Evolutionary conservation across 2,113 vertebrate genomes (phyloP).

Genomic region (Cynopterus brachyotis): DNA sequence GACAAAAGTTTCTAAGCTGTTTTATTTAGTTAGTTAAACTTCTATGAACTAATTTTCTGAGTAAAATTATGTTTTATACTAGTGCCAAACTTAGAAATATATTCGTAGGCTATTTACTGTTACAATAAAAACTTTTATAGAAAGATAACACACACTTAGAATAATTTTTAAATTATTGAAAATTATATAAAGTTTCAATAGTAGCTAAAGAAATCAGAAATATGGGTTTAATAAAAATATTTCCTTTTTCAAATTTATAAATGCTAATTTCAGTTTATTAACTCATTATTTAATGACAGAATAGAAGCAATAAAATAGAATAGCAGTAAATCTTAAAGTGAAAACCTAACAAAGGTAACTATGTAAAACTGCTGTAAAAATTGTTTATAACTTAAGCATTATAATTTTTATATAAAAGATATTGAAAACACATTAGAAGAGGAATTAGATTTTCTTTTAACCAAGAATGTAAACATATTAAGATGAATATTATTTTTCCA

Average conservation of each 20-base stretch:
- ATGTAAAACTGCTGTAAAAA: neutral
- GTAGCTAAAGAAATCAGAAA: neutral
- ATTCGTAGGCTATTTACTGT: neutral
- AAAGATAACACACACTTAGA: neutral
- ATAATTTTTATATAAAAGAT: neutral
- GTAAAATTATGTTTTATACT: neutral
- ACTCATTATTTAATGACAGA: neutral
- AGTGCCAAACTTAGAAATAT: neutral
- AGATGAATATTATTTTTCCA: neutral
- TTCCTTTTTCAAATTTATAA: neutral
- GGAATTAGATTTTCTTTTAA: neutral
- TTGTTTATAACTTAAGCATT: neutral
- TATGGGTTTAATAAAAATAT: neutral
- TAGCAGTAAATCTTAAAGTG: neutral
- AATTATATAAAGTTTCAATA: neutral
- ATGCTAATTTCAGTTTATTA: neutral
- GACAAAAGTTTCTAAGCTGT: neutral
- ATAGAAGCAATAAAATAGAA: neutral
- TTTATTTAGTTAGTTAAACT: constrained; percentile 14
- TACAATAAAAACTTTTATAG: neutral
- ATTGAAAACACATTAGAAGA: neutral
- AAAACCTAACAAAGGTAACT: neutral
- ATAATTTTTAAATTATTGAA: neutral
- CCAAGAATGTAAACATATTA: neutral
- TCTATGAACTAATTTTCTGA: neutral